Conservation (phyloP, 2,797 vertebrate species). For the Zalophus californianus region DNA sequence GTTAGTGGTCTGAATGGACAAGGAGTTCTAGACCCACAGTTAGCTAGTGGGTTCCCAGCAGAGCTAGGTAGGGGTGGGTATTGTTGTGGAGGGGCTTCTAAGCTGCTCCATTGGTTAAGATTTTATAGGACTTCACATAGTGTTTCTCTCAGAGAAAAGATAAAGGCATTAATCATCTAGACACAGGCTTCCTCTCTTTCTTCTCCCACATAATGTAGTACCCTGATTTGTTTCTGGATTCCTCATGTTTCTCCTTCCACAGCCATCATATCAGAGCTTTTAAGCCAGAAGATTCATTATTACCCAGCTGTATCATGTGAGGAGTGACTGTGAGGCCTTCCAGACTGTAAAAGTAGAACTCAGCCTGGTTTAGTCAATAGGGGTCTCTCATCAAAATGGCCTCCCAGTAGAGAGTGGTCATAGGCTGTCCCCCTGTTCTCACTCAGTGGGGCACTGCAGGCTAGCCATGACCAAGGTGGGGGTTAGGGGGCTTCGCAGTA, state of each 20-base stretch:
- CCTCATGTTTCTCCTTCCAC: background rate
- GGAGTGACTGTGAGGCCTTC: background rate
- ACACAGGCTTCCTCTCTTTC: background rate
- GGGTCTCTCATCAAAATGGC: background rate
- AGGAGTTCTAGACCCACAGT: background rate
- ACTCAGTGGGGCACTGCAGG: background rate
- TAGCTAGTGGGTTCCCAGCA: background rate
- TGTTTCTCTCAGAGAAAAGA: conserved; percentile 5
- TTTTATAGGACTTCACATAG: background rate
- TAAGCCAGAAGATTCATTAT: background rate
- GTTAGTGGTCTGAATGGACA: background rate
- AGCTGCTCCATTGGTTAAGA: background rate
- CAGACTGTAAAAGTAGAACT: background rate
- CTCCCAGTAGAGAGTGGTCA: background rate
- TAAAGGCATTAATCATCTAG: background rate
- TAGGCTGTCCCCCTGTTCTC: background rate
- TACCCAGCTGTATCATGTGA: background rate
- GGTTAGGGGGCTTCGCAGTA: background rate
- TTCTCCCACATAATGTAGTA: background rate
- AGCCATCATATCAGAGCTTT: background rate
- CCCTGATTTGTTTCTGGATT: background rate
- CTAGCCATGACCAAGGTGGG: background rate
- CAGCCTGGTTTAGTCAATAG: background rate
- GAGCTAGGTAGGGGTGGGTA: background rate
- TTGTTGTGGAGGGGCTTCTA: background rate